phyloP scores from a whole-genome alignment of 2,797 vertebrate genomes.

The Pseudochirops cupreus region DNA sequence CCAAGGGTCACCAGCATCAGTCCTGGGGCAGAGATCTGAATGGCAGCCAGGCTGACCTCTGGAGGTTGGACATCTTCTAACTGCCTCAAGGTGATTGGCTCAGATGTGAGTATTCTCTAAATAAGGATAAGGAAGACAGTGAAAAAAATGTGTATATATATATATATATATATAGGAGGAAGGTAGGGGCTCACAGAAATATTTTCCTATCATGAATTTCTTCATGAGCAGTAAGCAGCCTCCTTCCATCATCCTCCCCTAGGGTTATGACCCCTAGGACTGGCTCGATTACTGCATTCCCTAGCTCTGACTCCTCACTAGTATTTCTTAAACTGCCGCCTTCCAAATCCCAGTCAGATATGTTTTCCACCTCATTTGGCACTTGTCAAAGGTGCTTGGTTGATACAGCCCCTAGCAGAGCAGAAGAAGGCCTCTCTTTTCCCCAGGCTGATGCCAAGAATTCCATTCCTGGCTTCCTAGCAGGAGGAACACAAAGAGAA shows the following conservation, averaged over 20 bases:
- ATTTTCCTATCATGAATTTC: neutral
- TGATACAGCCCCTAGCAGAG: neutral
- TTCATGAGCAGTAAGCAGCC: neutral
- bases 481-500: neutral
- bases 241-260: neutral
- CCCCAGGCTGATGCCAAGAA: neutral
- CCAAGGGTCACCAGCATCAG: neutral
- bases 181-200: neutral
- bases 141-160: conserved; percentile 44
- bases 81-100: conserved; percentile 68
- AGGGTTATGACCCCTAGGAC: rapidly evolving
- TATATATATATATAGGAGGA: neutral
- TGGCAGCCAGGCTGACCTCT: neutral
- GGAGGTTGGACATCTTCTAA: neutral
- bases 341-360: neutral
- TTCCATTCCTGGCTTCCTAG: neutral
- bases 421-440: conserved; percentile 6
- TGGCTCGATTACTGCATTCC: neutral
- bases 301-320: neutral
- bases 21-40: neutral
- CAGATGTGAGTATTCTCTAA: conserved; percentile 54
- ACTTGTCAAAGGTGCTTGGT: neutral
- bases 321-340: neutral
- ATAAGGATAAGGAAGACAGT: conserved; percentile 63
- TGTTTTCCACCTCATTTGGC: conserved; percentile 7